phyloP scores from a whole-genome alignment of 1,140 invertebrate species.

The Saxidomus purpurata region DNA sequence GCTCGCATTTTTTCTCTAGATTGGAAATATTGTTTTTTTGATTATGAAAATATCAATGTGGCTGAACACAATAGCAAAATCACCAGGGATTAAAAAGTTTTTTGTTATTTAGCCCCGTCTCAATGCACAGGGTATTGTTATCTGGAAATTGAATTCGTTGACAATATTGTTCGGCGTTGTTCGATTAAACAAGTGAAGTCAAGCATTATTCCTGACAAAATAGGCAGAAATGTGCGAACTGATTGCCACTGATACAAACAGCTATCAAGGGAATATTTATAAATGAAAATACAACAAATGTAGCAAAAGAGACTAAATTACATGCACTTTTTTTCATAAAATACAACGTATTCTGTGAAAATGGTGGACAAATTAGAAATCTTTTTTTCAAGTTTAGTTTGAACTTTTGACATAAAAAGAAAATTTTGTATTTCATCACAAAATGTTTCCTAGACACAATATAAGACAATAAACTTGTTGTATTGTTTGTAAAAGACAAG shows the following conservation, averaged over 20 bases:
- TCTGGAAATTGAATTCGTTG: conserved; percentile 61
- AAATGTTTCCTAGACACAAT: too few relatives aligned
- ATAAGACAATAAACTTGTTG: too few relatives aligned
- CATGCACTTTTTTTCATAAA: conserved; percentile 1
- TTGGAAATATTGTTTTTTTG: conserved; percentile 69
- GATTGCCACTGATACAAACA: conserved; percentile 44
- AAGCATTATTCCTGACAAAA: conserved; percentile 53
- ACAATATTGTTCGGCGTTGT: conserved; percentile 65
- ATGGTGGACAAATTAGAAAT: too few relatives aligned
- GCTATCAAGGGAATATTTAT: conserved; percentile 28
- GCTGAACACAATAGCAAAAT: conserved; percentile 44
- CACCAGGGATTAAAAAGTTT: conserved; percentile 65
- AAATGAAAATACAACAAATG: conserved; percentile 35
- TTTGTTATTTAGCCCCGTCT: conserved; percentile 61
- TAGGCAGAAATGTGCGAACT: conserved; percentile 39
- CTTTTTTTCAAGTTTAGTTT: too few relatives aligned
- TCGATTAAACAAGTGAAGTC: conserved; percentile 56
- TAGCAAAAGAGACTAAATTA: conserved; percentile 22
- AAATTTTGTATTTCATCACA: too few relatives aligned
- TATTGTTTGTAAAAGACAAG: too few relatives aligned
- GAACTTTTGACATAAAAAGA: too few relatives aligned
- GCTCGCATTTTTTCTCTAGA: conserved; percentile 47
- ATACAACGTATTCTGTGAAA: not conserved
- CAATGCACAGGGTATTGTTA: conserved; percentile 59
- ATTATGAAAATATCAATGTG: conserved; percentile 70